A percentile compares a stretch with the other conserved stretches of the same genome.
These are phyloP conservation scores for Rhyzopertha dominica DNA, from an alignment of 1,140 invertebrate species.

Conservation along the genomic window DNA sequence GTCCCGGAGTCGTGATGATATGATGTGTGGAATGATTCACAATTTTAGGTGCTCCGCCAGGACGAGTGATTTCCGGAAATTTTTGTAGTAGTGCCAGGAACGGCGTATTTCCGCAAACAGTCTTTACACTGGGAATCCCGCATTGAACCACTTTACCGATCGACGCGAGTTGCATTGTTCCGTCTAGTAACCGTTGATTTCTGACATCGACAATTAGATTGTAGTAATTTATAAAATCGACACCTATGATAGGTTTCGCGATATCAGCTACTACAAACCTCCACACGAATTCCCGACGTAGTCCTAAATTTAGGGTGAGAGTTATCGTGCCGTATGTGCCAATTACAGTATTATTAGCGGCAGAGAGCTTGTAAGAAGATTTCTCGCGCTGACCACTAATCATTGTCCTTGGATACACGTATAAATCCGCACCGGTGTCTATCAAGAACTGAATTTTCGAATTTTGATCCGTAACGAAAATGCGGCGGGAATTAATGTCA, in stretches of 20 bases:
- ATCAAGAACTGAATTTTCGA: slow-evolving; percentile 22
- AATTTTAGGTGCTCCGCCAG: not conserved
- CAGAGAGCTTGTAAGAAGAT: too few relatives aligned
- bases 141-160: too few relatives aligned
- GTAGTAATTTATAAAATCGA: too few relatives aligned
- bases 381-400: too few relatives aligned
- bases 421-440: slow-evolving; percentile 35
- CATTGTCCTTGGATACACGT: slow-evolving; percentile 21
- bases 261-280: slow-evolving; percentile 45
- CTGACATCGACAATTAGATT: too few relatives aligned
- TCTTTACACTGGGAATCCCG: too few relatives aligned
- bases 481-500: not conserved
- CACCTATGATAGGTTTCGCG: slow-evolving; percentile 41
- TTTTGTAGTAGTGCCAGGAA: slow-evolving; percentile 23
- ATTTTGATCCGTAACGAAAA: slow-evolving; percentile 7
- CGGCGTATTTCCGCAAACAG: too few relatives aligned
- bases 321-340: slow-evolving; percentile 37
- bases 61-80: slow-evolving; percentile 31
- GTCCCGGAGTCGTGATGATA: slow-evolving; percentile 31
- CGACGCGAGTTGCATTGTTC: too few relatives aligned
- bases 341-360: too few relatives aligned
- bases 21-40: slow-evolving; percentile 14
- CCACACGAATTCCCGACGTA: slow-evolving; percentile 42
- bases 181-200: too few relatives aligned
- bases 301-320: slow-evolving; percentile 35